phyloP scores from a whole-genome alignment of 2,888 invertebrate genomes.

The Litoditis marina region DNA sequence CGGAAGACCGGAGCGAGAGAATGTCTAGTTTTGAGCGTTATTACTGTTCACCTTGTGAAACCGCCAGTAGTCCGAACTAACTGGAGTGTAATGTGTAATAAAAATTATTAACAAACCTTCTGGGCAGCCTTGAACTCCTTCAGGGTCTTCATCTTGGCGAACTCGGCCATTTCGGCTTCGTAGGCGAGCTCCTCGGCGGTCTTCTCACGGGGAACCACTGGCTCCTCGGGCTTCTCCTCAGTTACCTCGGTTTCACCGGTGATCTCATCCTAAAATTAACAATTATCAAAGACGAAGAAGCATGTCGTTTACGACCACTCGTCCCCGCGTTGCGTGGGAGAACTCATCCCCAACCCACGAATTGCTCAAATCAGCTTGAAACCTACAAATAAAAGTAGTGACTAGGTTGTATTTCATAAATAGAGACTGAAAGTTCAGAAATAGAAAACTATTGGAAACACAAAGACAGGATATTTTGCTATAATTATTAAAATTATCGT shows the following conservation, averaged over 20 bases:
- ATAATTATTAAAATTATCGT: too few relatives aligned
- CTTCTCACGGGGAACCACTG: slow-evolving; percentile 43
- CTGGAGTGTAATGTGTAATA: background rate
- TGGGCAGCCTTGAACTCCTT: slow-evolving; percentile 50
- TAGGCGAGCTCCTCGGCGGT: slow-evolving; percentile 46
- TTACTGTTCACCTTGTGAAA: slow-evolving; percentile 5
- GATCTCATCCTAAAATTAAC: slow-evolving; percentile 43
- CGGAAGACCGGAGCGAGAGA: too few relatives aligned
- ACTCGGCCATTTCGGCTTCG: slow-evolving; percentile 39
- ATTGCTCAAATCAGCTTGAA: too few relatives aligned
- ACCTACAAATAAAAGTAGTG: too few relatives aligned
- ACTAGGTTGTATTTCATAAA: too few relatives aligned
- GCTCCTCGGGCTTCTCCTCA: slow-evolving; percentile 36
- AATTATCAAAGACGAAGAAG: too few relatives aligned
- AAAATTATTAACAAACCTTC: slow-evolving; percentile 19
- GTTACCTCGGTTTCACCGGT: slow-evolving; percentile 49
- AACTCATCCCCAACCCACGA: too few relatives aligned
- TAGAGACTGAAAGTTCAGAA: too few relatives aligned
- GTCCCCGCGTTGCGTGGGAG: too few relatives aligned
- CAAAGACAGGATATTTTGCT: too few relatives aligned
- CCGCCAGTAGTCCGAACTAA: background rate
- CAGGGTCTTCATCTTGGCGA: slow-evolving; percentile 57
- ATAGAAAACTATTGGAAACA: too few relatives aligned
- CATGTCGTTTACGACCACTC: too few relatives aligned
- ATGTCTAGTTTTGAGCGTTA: slow-evolving; percentile 24